Evolutionary conservation across 2,797 vertebrate species (phyloP).

Genomic region (Fundulus diaphanus): DNA sequence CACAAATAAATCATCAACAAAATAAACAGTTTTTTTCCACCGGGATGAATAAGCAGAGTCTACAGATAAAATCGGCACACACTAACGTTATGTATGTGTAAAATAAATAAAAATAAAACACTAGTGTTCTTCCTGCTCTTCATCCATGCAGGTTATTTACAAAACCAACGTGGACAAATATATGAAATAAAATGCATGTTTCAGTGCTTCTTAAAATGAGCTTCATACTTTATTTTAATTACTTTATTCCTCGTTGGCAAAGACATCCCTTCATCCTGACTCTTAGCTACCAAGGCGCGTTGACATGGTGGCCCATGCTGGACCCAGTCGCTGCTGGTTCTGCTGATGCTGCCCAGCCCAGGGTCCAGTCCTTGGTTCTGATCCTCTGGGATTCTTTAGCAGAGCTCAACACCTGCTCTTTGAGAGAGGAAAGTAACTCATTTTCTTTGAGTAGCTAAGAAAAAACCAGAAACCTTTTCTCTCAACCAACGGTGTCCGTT

Average conservation of each 20-base stretch:
- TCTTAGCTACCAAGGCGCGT: neutral
- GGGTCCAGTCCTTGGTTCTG: neutral
- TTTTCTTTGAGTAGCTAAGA: too few relatives aligned
- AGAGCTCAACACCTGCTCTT: too few relatives aligned
- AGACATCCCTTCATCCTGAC: neutral
- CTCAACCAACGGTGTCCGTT: too few relatives aligned
- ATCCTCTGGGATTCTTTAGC: too few relatives aligned
- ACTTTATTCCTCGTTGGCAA: neutral
- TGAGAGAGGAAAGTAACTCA: too few relatives aligned
- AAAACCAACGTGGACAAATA: neutral
- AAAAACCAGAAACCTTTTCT: too few relatives aligned
- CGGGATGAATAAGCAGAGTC: rapidly evolving
- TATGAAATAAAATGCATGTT: neutral
- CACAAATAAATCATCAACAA: rapidly evolving
- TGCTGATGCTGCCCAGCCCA: too few relatives aligned
- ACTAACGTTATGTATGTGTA: neutral
- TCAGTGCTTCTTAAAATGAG: neutral
- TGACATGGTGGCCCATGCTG: neutral
- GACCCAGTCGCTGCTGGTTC: too few relatives aligned
- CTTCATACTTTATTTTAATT: too few relatives aligned
- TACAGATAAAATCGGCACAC: rapidly evolving
- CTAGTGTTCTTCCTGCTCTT: neutral
- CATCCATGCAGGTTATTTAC: neutral
- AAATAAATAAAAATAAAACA: neutral
- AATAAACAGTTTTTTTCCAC: rapidly evolving